phyloP scores from a whole-genome alignment of 2,113 vertebrate species.

The Leuciscus idus region DNA sequence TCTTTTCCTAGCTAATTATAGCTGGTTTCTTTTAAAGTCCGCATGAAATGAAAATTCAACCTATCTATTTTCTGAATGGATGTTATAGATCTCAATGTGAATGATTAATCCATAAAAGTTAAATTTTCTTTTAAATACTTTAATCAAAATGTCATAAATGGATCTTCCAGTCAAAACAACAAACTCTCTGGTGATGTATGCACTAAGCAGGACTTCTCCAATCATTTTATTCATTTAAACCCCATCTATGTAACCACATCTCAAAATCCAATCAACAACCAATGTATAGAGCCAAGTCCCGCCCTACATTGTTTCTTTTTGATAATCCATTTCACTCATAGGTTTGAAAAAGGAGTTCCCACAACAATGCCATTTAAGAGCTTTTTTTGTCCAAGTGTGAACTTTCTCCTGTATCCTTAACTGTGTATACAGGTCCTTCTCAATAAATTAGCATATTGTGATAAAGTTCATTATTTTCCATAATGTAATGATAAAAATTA shows the following conservation, averaged over 20 bases:
- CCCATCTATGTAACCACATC: neutral
- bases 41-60: no score
- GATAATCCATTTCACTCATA: neutral
- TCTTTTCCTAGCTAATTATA: conserved; percentile 1
- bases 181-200: neutral
- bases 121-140: neutral
- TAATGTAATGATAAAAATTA: no score
- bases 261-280: neutral
- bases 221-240: neutral
- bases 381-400: no score
- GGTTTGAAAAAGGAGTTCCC: neutral
- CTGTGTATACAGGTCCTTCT: neutral
- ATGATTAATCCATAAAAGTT: neutral
- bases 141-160: neutral
- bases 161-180: neutral
- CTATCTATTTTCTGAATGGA: neutral
- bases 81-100: neutral
- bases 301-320: neutral
- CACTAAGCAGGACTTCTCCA: neutral
- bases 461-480: no score
- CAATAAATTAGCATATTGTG: no score
- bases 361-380: neutral
- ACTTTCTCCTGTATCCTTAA: neutral
- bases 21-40: neutral
- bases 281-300: neutral